These are phyloP conservation scores for Latheticus oryzae DNA, from an alignment of 2,888 invertebrate species.

Conservation along the genomic window DNA sequence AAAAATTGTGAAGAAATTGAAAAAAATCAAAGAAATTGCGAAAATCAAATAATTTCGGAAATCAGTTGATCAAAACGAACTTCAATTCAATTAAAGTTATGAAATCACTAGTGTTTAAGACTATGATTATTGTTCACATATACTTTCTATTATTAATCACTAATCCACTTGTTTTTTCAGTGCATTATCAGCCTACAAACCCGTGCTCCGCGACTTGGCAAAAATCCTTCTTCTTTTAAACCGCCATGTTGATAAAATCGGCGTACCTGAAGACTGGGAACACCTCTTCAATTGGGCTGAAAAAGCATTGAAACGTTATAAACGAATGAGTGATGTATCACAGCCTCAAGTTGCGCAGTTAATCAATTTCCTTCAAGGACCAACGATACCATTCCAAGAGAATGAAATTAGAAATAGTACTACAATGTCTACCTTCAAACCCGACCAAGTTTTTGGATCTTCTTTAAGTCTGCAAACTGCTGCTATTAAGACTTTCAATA, in stretches of 20 bases:
- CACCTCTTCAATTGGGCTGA: conserved; percentile 86
- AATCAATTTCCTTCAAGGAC: conserved; percentile 78
- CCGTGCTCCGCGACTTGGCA: conserved; percentile 80
- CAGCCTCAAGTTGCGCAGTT: conserved; percentile 79
- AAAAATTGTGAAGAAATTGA: no score
- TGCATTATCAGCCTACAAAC: conserved; percentile 79
- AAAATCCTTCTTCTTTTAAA: conserved; percentile 84
- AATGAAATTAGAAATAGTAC: conserved; percentile 55
- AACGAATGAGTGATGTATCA: conserved; percentile 67
- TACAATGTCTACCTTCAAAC: conserved; percentile 64
- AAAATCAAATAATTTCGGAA: no score
- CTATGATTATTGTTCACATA: no score
- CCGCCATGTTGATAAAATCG: conserved; percentile 77
- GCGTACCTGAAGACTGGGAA: conserved; percentile 85
- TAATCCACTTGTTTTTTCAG: conserved; percentile 56
- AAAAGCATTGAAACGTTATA: conserved; percentile 75
- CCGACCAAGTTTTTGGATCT: conserved; percentile 62
- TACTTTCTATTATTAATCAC: no score
- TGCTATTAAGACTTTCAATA: conserved; percentile 60
- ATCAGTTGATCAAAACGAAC: no score
- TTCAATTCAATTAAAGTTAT: no score
- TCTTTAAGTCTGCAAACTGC: conserved; percentile 61
- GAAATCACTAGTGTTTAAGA: no score
- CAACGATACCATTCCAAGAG: conserved; percentile 56
- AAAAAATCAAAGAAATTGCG: no score